Evolutionary conservation across 2,113 vertebrate species (phyloP), one percentile per base, ranked within the genome.

Genomic region (Athene noctua): DNA sequence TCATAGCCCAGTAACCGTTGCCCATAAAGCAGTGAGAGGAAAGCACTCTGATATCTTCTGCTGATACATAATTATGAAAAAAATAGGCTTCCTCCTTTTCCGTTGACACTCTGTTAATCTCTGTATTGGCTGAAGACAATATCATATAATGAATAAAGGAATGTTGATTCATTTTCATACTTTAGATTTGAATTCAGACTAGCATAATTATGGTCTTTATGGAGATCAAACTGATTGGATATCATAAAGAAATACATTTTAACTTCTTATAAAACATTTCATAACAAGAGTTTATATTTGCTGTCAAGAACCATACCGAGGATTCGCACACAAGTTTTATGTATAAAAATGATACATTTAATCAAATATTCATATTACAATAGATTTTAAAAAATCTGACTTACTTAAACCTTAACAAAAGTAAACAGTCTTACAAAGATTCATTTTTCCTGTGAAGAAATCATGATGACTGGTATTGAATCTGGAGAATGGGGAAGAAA

Each of bases 171-270:
- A 95, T 94, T 97, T 96, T 74, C 55, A 74, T 87, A 78, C 81
- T 95, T 88, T 55, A 63, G 81, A 65, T 96, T 79, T 30, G 68
- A 91, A 96, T 96, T 92, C 72, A 92, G 78, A n/a, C 78, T 86
- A 47, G 30, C 38, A 17, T 92, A 91, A 98, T 96, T 92, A 95
- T 59, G 78, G 92, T 92, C 54, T 95, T 98, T 94, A 82, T 46
- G 66, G 88, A 89, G 81, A 96, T 96, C 94, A 85, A 89, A 92
- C 80, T 80, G 83, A 96, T 93, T 68, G 3, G 72, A 40, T 67
- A 61, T 20, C 75, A 80, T 52, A 80, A 81, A 95, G 36, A 96
- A 94, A 95, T 34, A 29, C 22, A 47, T 92, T 92, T 70, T 38
- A 63, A 78, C 21, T 85, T 44, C 52, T 38, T 62, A 59, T 52